phyloP scores from a whole-genome alignment of 2,113 vertebrate genomes.

The Triplophysa siluroides region DNA sequence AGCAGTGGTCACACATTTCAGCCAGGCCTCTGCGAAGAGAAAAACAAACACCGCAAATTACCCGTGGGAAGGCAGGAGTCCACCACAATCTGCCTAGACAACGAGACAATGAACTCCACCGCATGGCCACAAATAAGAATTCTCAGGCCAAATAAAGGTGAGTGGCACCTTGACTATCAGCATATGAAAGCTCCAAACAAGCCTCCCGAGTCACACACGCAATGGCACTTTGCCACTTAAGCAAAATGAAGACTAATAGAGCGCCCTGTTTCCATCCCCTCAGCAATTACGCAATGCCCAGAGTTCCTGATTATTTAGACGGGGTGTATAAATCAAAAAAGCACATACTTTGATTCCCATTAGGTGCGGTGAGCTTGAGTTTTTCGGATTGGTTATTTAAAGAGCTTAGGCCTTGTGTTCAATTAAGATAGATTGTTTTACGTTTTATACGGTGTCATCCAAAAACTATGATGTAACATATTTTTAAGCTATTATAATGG shows the following conservation, averaged over 20 bases:
- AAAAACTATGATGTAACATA: too few species aligned
- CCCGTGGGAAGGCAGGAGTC: conserved; percentile 18
- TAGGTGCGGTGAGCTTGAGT: conserved; percentile 10
- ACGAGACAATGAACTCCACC: conserved; percentile 7
- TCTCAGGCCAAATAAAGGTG: conserved; percentile 31
- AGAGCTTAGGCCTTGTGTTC: neutral
- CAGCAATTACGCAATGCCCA: conserved; percentile 30
- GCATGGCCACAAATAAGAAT: conserved; percentile 23
- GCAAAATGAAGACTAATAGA: conserved; percentile 37
- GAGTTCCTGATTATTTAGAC: conserved; percentile 32
- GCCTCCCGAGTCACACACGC: conserved; percentile 13
- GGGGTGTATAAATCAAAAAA: conserved; percentile 29
- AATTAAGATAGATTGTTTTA: too few species aligned
- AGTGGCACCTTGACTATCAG: conserved; percentile 35
- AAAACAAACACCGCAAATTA: conserved; percentile 25
- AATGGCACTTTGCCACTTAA: conserved; percentile 31
- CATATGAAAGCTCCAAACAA: conserved; percentile 22
- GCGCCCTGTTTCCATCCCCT: conserved; percentile 5
- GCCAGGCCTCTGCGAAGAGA: conserved; percentile 18
- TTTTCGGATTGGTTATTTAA: neutral
- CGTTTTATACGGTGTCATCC: too few species aligned
- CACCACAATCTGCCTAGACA: conserved; percentile 33
- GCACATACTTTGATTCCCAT: conserved; percentile 30
- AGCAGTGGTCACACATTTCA: conserved; percentile 30
- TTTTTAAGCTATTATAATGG: too few species aligned